Percentiles rank a stretch among this genome's conserved stretches.
phyloP scores from a whole-genome alignment of 2,888 invertebrate genomes.

The Cephus pulcher region DNA sequence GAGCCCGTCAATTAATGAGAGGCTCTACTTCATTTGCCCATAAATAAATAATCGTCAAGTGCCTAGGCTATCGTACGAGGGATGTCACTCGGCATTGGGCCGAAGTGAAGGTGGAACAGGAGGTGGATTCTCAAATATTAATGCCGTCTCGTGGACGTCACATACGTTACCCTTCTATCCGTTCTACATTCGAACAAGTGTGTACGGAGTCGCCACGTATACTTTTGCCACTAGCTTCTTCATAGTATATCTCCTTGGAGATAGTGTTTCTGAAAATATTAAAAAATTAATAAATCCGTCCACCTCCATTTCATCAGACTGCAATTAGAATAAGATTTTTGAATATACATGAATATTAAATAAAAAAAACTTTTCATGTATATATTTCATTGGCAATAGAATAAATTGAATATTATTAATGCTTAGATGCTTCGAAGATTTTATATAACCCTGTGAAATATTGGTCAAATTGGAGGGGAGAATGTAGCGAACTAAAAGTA shows the following conservation, averaged over 20 bases:
- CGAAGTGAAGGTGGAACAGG: constrained; percentile 24
- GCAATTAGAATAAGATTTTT: background rate
- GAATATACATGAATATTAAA: background rate
- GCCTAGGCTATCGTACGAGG: constrained; percentile 38
- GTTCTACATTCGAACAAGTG: background rate
- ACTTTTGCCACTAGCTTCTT: background rate
- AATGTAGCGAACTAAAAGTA: background rate
- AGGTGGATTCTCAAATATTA: constrained; percentile 55
- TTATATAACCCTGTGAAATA: background rate
- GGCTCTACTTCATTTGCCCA: constrained; percentile 55
- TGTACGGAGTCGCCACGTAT: background rate
- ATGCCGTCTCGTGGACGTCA: constrained; percentile 56
- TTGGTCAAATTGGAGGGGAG: background rate
- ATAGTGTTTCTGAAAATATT: background rate
- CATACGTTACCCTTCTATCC: constrained; percentile 45
- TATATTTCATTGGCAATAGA: background rate
- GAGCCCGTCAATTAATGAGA: constrained; percentile 61
- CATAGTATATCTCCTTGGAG: background rate
- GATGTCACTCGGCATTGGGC: constrained; percentile 43
- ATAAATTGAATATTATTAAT: background rate
- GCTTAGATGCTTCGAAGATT: background rate
- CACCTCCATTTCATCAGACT: background rate
- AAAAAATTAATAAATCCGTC: background rate
- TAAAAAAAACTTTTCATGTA: background rate
- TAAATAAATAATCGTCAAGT: constrained; percentile 59